Base-by-base conservation (phyloP, 2,113 vertebrate genomes). In the Columba livia region DNA sequence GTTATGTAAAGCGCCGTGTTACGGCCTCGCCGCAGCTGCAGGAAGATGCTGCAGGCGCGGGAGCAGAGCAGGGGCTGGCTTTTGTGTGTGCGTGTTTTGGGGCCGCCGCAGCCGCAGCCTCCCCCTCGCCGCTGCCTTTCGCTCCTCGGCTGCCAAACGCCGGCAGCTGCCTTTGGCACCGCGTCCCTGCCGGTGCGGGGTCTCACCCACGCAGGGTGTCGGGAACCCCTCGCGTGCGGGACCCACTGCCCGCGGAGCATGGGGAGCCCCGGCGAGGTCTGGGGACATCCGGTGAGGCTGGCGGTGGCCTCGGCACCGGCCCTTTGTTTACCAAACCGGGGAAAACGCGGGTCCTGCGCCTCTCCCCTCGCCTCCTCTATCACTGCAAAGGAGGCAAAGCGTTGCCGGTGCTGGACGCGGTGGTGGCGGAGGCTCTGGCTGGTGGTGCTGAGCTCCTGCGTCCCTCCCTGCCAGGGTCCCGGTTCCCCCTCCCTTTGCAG, bases 1-100 rank as follows among this genome's bases (percentile, higher is more conserved):
- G 84, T 96, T 96, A 96, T 24, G 72, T 95, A 96, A 96, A 87
- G 65, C 6, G 77, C 21, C 79, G 42, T 36, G 88, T n/a, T 54
- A 34, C 53, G 87, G 85, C 73, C 73, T 67, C n/a, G 79, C 48
- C 75, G 95, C 95, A 44, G 77, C 95, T 42, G 95, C 95, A 48
- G 94, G 89, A 71, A 56, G 89, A 88, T 92, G 94, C 95, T 74
- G 94, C 94, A 86, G 80, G 12, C 91, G 79, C 93, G 78, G 73
- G 79, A 90, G 89, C 86, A 2, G 94, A 72, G 94, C 95, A 31
- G 79, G 92, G 84, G 87, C 34, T 72, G 92, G 53, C 50, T 89
- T 92, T 93, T 95, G 94, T 92, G 85, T n/a, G 44, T 62, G 88
- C 57, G 85, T 0, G 70, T 62, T 78, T 84, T 15, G 91, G 94